Conservation (phyloP, 2,888 invertebrate species). For the Oscheius onirici region DNA sequence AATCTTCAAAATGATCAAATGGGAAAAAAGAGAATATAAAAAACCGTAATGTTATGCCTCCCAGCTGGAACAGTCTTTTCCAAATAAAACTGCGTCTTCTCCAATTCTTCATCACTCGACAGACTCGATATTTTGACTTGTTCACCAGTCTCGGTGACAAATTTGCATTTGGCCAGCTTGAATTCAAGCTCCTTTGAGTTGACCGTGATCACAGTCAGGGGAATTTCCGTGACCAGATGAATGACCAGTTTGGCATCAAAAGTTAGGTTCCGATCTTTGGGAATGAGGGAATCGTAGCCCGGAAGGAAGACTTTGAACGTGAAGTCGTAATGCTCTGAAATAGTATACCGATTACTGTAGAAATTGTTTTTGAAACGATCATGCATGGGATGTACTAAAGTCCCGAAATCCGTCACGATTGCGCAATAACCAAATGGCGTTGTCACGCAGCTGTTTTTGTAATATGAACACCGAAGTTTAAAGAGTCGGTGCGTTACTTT, state of each 20-base stretch:
- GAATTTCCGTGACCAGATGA: not conserved
- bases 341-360: not conserved
- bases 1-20: slow-evolving; percentile 31
- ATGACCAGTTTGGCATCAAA: slow-evolving; percentile 51
- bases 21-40: not conserved
- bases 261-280: slow-evolving; percentile 58
- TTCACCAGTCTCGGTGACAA: slow-evolving; percentile 6
- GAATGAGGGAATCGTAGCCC: slow-evolving; percentile 56
- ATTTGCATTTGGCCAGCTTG: not conserved
- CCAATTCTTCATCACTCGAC: not conserved
- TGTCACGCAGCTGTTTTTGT: too few relatives aligned
- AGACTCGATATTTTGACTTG: not conserved
- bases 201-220: not conserved
- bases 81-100: slow-evolving; percentile 8
- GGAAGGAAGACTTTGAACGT: slow-evolving; percentile 65
- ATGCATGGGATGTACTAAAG: too few relatives aligned
- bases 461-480: too few relatives aligned
- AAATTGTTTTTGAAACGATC: too few relatives aligned
- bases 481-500: too few relatives aligned
- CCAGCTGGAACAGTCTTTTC: not conserved
- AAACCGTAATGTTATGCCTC: slow-evolving; percentile 4
- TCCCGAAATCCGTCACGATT: too few relatives aligned
- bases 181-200: slow-evolving; percentile 20
- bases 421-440: too few relatives aligned
- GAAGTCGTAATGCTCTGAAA: slow-evolving; percentile 56